Percentiles rank a stretch among this genome's conserved stretches.
phyloP scores from a whole-genome alignment of 2,888 invertebrate genomes.

The Ryuthela nishihirai region DNA sequence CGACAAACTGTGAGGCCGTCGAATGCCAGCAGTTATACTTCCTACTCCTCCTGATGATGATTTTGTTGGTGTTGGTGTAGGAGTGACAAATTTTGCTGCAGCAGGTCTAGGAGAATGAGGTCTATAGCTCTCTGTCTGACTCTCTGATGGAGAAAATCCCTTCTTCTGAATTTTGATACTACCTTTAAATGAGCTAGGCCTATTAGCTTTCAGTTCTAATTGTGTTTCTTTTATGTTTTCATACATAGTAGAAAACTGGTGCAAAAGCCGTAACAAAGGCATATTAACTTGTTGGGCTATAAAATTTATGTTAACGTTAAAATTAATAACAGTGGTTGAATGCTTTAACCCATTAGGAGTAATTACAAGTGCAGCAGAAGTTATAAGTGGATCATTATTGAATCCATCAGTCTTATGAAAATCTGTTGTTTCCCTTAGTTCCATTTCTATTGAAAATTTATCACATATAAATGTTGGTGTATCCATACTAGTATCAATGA shows the following conservation, averaged over 20 bases:
- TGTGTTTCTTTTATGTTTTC: constrained; percentile 94
- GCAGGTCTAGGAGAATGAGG: constrained; percentile 29
- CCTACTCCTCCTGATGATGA: constrained; percentile 32
- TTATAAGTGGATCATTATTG: constrained; percentile 66
- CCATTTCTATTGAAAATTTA: constrained; percentile 81
- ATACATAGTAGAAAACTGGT: constrained; percentile 97
- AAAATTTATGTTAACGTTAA: constrained; percentile 79
- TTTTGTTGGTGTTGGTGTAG: constrained; percentile 32
- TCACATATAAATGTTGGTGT: constrained; percentile 90
- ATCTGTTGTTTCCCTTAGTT: constrained; percentile 83
- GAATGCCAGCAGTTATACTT: constrained; percentile 31
- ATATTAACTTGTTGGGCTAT: constrained; percentile 96
- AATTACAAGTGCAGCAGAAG: constrained; percentile 68
- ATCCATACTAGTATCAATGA: constrained; percentile 63
- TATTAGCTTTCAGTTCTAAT: constrained; percentile 75
- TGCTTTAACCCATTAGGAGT: constrained; percentile 47
- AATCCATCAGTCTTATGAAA: constrained; percentile 59
- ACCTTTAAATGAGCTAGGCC: constrained; percentile 45
- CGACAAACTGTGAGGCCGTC: constrained; percentile 58
- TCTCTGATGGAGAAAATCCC: constrained; percentile 32
- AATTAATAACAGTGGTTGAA: constrained; percentile 86
- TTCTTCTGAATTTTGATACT: constrained; percentile 34
- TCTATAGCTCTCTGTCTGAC: constrained; percentile 34
- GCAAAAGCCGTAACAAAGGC: constrained; percentile 83
- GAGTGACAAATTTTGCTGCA: constrained; percentile 22